Conservation (phyloP, 2,888 invertebrate genomes). For the Alitta virens region DNA sequence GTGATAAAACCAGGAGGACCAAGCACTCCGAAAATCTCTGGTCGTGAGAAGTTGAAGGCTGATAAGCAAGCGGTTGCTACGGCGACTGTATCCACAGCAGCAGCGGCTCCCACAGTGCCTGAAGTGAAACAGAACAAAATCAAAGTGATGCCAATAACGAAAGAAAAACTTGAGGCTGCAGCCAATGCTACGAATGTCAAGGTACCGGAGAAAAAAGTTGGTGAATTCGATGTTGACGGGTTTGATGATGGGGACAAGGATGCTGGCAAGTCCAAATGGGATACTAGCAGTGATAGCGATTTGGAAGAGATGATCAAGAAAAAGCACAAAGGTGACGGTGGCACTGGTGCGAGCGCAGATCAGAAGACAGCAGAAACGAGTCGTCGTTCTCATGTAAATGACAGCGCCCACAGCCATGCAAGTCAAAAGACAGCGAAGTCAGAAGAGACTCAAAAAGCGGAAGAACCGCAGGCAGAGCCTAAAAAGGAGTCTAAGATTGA, state of each 20-base stretch:
- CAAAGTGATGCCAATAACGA: neutral
- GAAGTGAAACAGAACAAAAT: neutral
- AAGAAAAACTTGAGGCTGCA: conserved; percentile 3
- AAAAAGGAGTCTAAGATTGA: conserved; percentile 5
- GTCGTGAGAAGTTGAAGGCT: conserved; percentile 21
- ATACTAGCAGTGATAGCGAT: conserved; percentile 32
- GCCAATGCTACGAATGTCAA: neutral
- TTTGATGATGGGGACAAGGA: conserved; percentile 6
- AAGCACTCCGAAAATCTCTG: neutral
- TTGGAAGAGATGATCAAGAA: conserved; percentile 16
- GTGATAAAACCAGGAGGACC: too few species aligned
- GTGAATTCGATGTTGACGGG: conserved; percentile 11
- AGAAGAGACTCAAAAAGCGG: conserved; percentile 1
- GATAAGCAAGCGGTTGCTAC: conserved; percentile 11
- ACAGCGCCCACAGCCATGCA: conserved; percentile 7
- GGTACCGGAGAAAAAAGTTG: conserved; percentile 3
- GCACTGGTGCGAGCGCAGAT: neutral
- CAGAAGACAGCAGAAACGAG: neutral
- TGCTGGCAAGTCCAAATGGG: conserved; percentile 30
- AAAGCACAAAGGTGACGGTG: neutral
- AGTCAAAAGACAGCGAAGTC: conserved; percentile 1
- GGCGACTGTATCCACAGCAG: conserved; percentile 8
- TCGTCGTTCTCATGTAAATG: neutral
- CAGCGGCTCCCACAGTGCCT: conserved; percentile 6
- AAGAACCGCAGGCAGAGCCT: neutral